These are phyloP conservation scores for Silurus glanis DNA, from an alignment of 2,113 vertebrate species.

Conservation along the genomic window DNA sequence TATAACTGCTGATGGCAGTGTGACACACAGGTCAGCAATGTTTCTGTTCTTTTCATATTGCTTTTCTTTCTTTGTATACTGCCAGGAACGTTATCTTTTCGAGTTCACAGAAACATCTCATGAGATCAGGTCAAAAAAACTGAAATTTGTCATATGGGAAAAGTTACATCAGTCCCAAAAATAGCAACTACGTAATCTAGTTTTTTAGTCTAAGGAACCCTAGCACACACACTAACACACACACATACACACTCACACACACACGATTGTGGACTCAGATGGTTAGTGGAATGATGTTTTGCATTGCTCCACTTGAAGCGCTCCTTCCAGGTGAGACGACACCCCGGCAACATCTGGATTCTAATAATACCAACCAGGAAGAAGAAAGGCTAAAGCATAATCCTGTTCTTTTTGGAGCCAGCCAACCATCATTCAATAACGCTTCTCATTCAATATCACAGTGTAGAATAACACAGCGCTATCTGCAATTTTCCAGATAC, in stretches of 20 bases:
- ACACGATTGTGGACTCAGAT: constrained; percentile 40
- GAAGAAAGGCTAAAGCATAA: not conserved
- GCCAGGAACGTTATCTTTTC: not conserved
- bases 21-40: not conserved
- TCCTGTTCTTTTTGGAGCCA: not conserved
- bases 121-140: not conserved
- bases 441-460: too few species aligned
- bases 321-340: constrained; percentile 44
- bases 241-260: constrained; percentile 19
- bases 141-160: not conserved
- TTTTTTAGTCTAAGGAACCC: constrained; percentile 15
- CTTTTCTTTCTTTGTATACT: not conserved
- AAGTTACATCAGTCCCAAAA: constrained; percentile 15
- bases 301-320: not conserved
- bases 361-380: constrained; percentile 19
- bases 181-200: constrained; percentile 31
- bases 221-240: constrained; percentile 11
- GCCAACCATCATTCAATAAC: too few species aligned
- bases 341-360: constrained; percentile 48
- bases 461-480: too few species aligned
- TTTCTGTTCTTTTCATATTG: not conserved
- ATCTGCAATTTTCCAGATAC: not conserved
- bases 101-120: not conserved
- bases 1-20: not conserved
- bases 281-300: constrained; percentile 24